Base-by-base conservation (phyloP, 2,797 vertebrate species). In the Notoglanidium macrostoma region DNA sequence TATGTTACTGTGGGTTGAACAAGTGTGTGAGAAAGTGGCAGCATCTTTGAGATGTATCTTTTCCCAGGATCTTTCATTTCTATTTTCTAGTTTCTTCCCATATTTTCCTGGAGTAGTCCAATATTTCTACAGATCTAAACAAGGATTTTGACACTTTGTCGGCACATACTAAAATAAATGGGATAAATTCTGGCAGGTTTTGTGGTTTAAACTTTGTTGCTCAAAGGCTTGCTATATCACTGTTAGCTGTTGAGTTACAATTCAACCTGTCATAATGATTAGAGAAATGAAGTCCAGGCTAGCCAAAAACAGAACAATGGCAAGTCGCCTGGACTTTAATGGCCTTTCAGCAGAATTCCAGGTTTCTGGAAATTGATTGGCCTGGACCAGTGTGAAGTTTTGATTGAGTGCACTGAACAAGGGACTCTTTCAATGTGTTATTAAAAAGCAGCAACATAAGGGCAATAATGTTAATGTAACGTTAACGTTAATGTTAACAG, bases 121-220 rank as follows among this genome's bases (percentile, higher is more conserved):
- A 17, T 26, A n/a, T 54, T 76, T 51, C 14, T 35, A 32, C 21
- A 78, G 51, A 57, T 55, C 11, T 19, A 19, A 77, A 32, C 7
- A 57, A 9, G 29, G n/a, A 29, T 29, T 54, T 78, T 40, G 40
- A 40, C 40, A 40, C 40, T 8, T 78, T 9, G 74, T 54, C 74
- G 17, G 55, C 23, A 80, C 44, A 80, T 35, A 80, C 55, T 40
- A 12, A 40, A 80, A 15, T 59, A 59, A 59, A 79, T 79, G 19
- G 17, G 55, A 59, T 59, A 19, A 40, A 79, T 59, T 12, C 32
- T 79, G 77, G 40, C 73, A 76, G 5, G 14, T 51, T 54, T 49
- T 76, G 26, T 76, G 73, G 73, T 57, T 78, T 55, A 78, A 78
- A 32, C n/a, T 32, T 78, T 78, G 32, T 54, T 19, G n/a, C 29